Evolutionary conservation across 2,888 invertebrate genomes (phyloP), one percentile per base, ranked within the genome.

Genomic region (Chloroclystis v-ata): DNA sequence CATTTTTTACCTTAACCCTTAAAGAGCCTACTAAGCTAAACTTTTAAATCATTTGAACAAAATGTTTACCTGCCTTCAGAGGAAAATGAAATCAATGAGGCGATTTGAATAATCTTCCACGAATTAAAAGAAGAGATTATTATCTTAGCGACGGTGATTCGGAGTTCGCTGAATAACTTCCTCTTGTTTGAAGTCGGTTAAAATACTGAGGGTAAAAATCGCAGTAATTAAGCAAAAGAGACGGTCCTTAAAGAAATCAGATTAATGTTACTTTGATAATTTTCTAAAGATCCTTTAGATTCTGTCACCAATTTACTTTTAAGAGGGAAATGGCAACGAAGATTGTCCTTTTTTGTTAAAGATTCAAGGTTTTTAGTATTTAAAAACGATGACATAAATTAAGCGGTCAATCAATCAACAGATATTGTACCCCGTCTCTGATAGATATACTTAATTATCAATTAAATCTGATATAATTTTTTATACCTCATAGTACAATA

Each of bases 101-200:
- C 24, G 43, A 53, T 57, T 61, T 56, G 47, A 60, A 56, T 55
- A 52, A 16, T 42, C 47, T 52, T 51, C 54, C 54, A 56, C 38
- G 35, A 60, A 56, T 56, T 49, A 49, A 58, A 56, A 57, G 40
- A 38, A 40, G 46, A 50, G 53, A 54, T 61, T 58, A 52, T 53
- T 46, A 38, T 40, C 37, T 32, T 59, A 60, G 55, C 56, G 52
- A 59, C 57, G 50, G 54, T 56, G 49, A 64, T 63, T 52, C 44
- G 16, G 32, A n/a, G 28, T 32, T 32, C 16, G 51, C 47, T 40
- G 26, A 9, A 29, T n/a, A 44, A 48, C 28, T 28, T 29, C 11
- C 29, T 20, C 12, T 10, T 39, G 10, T 39, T 40, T 29, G 29
- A 45, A 47, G 37, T 25, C 43, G 47, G 41, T 28, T 32, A n/a